Evolutionary conservation across 2,888 invertebrate genomes (phyloP).

Genomic region (Cosmopolites sordidus): DNA sequence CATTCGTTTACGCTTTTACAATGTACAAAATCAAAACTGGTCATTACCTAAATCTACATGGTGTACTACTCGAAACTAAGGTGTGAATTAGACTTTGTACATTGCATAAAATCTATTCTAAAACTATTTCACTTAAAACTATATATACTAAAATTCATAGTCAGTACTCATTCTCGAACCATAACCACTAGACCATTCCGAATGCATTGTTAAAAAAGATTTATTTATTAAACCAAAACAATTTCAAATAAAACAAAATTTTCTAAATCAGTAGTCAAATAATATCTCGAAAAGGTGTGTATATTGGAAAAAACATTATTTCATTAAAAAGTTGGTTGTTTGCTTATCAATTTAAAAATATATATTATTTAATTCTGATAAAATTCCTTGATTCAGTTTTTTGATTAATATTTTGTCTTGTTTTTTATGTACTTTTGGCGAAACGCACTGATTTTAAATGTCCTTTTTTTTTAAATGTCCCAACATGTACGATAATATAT

Average conservation of each 20-base stretch:
- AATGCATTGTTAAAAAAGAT: constrained; percentile 18
- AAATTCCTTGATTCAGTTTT: too few species aligned
- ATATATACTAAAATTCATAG: constrained; percentile 39
- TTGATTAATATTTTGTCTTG: too few species aligned
- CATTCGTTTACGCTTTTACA: neutral
- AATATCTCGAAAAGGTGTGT: constrained; percentile 10
- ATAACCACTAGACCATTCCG: constrained; percentile 38
- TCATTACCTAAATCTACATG: too few species aligned
- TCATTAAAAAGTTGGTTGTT: too few species aligned
- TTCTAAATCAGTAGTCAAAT: constrained; percentile 1
- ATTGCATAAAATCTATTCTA: neutral
- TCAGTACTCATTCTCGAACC: constrained; percentile 43
- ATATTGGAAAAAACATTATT: neutral
- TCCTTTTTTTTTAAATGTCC: too few species aligned
- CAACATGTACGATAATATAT: too few species aligned
- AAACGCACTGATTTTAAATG: too few species aligned
- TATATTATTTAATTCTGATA: too few species aligned
- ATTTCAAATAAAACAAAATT: constrained; percentile 2
- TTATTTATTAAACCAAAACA: neutral
- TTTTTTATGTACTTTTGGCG: too few species aligned
- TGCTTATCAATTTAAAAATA: too few species aligned
- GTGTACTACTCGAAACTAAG: neutral
- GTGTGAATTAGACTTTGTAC: neutral
- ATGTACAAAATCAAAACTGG: neutral
- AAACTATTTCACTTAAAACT: neutral